Evolutionary conservation across 2,113 vertebrate genomes (phyloP), one percentile per base, ranked within the genome.

Genomic region (Calypte anna): DNA sequence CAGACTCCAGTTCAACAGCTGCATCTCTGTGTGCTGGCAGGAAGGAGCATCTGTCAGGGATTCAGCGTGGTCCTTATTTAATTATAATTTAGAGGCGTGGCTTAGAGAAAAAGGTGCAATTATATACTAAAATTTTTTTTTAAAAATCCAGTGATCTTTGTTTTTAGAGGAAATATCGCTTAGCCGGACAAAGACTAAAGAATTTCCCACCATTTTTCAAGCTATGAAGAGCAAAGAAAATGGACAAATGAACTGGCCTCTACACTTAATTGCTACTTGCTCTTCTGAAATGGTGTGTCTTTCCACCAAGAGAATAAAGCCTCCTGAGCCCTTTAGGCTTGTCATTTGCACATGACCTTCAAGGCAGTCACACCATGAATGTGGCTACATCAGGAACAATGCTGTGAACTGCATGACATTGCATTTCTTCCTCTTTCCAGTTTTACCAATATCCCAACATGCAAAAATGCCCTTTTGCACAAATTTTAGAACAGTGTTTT

Each of bases 1-100:
- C 70, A 78, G 86, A 38, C 51, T 87, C 12, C 28, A 40, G 57
- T 78, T 88, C 69, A 94, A 58, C 86, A 96, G 80, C 86, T 97
- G 89, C 59, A 86, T 74, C 72, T 88, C 72, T 73, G n/a, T 48
- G 58, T 88, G 64, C 78, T 86, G 77, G 69, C 77, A 89, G 91
- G 61, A 93, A 78, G 77, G 50, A 89, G n/a, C 66, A 82, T 94
- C 89, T 92, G 90, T 89, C 87, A 84, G 62, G 12, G 54, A 48
- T 85, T 58, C 62, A 76, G 66, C 44, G 53, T 75, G 57, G 57
- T 86, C 76, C 55, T 82, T 94, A 94, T 80, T 92, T 74, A 74
- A 87, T 87, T 84, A 76, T 23, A 53, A 64, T 94, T 91, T 64
- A 81, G 76, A 82, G 70, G 51, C 73, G 43, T 85, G 59, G 46